Evolutionary conservation across 2,797 vertebrate genomes (phyloP), one percentile per base, ranked within the genome.

Genomic region (Euthynnus affinis): DNA sequence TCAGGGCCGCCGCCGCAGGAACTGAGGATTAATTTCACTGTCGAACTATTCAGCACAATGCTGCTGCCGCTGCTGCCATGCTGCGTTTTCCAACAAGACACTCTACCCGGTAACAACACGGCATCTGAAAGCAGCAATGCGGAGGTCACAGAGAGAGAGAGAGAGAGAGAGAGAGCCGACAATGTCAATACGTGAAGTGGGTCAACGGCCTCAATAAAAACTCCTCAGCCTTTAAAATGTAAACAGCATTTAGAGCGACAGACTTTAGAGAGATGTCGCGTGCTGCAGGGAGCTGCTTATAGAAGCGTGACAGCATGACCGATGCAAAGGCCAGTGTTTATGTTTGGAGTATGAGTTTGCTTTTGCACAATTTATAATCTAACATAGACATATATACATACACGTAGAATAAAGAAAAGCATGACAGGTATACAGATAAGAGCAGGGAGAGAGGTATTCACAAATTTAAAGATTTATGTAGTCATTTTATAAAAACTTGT

Each of bases 81-180:
- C n/a, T n/a, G n/a, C n/a, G n/a, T n/a, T 68, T 52, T 64, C 22
- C 14, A 80, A 74, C 10, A 1, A 20, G 69, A 67, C 75, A 78
- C 59, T 78, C 74, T 77, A 68, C 61, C 76, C 63, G 2, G 71
- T 25, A 78, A 87, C 87, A 77, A 49, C 65, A 8, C 66, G 44
- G 58, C 57, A 20, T 34, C 52, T 74, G 15, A 46, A 48, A 63
- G 40, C 3, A 2, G 27, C 57, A 56, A 23, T 5, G 37, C 15
- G 55, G 46, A 59, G 73, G 76, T 74, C 66, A 61, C 37, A 5
- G 17, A 8, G 9, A 71, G n/a, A n/a, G n/a, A n/a, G n/a, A n/a
- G n/a, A n/a, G n/a, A n/a, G n/a, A n/a, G n/a, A 5, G 17, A 8
- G 9, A 71, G 2, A 15, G 27, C 32, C n/a, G n/a, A 15, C n/a